phyloP scores from a whole-genome alignment of 1,140 invertebrate genomes.

The Neodiprion lecontei region DNA sequence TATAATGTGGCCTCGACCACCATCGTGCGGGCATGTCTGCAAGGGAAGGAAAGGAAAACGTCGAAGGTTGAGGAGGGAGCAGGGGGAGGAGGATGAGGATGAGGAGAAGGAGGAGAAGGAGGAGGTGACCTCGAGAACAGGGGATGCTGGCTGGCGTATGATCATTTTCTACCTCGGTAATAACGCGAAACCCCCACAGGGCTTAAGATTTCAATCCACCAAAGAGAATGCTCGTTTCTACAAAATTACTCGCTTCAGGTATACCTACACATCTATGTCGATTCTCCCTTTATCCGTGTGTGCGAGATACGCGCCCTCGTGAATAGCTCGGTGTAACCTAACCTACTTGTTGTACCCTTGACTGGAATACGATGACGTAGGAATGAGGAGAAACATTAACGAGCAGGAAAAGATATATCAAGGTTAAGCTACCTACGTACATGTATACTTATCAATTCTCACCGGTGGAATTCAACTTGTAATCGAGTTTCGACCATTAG shows the following conservation, averaged over 20 bases:
- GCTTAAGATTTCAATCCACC: slow-evolving; percentile 27
- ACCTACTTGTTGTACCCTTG: too few relatives aligned
- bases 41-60: neutral
- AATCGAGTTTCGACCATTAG: too few relatives aligned
- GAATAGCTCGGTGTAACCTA: too few relatives aligned
- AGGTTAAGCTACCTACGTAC: too few relatives aligned
- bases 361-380: too few relatives aligned
- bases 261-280: too few relatives aligned
- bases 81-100: slow-evolving; percentile 15
- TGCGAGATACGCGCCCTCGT: too few relatives aligned
- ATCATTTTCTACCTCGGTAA: slow-evolving; percentile 49
- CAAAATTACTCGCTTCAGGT: neutral
- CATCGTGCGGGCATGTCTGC: neutral
- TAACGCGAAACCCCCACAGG: slow-evolving; percentile 41
- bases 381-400: too few relatives aligned
- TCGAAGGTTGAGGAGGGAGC: neutral
- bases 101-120: slow-evolving; percentile 30
- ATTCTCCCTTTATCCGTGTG: too few relatives aligned
- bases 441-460: too few relatives aligned
- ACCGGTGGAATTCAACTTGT: too few relatives aligned
- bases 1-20: neutral
- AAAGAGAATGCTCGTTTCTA: slow-evolving; percentile 2
- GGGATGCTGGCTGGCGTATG: slow-evolving; percentile 30
- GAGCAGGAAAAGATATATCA: too few relatives aligned
- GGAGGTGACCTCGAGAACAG: slow-evolving; percentile 19